phyloP scores from a whole-genome alignment of 2,797 vertebrate species.

The Odontamblyopus rebecca region DNA sequence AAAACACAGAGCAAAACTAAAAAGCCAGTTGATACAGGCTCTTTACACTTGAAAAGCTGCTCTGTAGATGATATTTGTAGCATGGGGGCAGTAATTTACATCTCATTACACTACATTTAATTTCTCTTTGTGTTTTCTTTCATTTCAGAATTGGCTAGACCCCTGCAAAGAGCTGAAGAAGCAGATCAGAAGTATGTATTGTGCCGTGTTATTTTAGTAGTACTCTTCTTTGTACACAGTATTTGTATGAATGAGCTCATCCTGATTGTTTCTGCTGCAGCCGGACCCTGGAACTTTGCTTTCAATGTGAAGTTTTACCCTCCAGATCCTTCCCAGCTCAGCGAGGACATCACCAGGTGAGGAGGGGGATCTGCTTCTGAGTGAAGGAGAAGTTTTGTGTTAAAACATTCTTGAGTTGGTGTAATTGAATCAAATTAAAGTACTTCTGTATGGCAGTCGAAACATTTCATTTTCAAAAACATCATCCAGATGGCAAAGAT shows the following conservation, averaged over 20 bases:
- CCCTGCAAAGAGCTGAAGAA: conserved; percentile 97
- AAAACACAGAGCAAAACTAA: too few species aligned
- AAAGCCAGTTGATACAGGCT: too few species aligned
- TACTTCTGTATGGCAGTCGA: too few species aligned
- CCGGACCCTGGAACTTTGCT: conserved; percentile 93
- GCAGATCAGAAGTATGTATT: conserved; percentile 91
- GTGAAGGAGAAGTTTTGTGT: too few species aligned
- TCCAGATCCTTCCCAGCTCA: conserved; percentile 92
- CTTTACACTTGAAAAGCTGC: too few species aligned
- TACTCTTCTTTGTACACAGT: background rate
- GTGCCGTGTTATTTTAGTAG: background rate
- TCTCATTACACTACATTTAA: background rate
- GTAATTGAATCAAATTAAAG: too few species aligned
- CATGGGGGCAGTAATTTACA: too few species aligned
- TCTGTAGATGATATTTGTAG: too few species aligned
- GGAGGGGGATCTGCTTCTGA: background rate
- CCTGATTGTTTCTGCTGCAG: conserved; percentile 62
- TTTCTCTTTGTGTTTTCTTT: conserved; percentile 16
- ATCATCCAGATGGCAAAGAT: too few species aligned
- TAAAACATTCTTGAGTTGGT: too few species aligned
- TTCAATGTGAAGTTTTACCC: conserved; percentile 99
- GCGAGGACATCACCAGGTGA: conserved; percentile 97
- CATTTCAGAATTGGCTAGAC: conserved; percentile 93
- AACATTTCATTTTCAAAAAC: too few species aligned
- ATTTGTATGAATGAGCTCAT: background rate